These are phyloP conservation scores for Cirrhinus molitorella DNA, from an alignment of 2,797 vertebrate species.

Conservation along the genomic window DNA sequence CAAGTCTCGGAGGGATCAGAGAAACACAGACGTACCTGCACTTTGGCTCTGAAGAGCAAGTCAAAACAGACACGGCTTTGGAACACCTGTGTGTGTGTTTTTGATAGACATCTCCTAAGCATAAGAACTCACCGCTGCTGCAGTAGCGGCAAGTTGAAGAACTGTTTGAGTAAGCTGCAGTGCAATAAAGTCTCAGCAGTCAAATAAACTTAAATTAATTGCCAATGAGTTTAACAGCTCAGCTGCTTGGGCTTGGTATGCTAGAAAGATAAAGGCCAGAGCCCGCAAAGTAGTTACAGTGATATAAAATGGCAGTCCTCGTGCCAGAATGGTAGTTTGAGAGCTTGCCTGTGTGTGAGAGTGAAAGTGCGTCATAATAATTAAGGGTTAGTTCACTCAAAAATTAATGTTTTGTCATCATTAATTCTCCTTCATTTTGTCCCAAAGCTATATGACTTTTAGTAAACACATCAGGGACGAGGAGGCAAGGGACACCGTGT, in stretches of 20 bases:
- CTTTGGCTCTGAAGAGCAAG: conserved; percentile 20
- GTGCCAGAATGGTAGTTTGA: conserved; percentile 23
- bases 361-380: conserved; percentile 1
- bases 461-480: background rate
- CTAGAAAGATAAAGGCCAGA: conserved; percentile 49
- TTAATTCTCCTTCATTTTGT: background rate
- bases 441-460: background rate
- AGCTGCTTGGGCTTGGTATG: conserved; percentile 6
- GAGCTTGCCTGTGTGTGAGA: conserved; percentile 36
- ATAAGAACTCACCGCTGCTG: background rate
- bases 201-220: conserved; percentile 52
- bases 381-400: background rate
- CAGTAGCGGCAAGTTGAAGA: conserved; percentile 2
- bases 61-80: conserved; percentile 37
- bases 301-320: conserved; percentile 19
- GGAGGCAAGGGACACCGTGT: too few species aligned
- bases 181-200: conserved; percentile 48
- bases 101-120: conserved; percentile 37
- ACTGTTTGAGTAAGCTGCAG: conserved; percentile 49
- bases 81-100: conserved; percentile 32
- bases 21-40: conserved; percentile 10
- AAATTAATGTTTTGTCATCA: background rate
- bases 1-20: conserved; percentile 21
- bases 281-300: conserved; percentile 20
- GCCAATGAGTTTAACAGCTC: conserved; percentile 45